Base-by-base conservation (phyloP, 2,113 vertebrate genomes). In the Seriola dumerili region DNA sequence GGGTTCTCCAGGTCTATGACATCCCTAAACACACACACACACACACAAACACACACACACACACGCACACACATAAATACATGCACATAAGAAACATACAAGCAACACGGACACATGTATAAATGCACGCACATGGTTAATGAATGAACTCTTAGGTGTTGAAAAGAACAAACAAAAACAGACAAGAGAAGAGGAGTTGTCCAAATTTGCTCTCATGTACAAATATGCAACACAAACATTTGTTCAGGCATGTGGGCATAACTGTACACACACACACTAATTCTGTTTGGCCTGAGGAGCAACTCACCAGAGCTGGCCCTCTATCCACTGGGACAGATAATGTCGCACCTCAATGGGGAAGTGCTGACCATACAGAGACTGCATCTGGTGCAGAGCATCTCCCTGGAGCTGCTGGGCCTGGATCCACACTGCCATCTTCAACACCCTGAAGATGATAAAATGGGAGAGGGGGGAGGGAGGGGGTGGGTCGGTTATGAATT, bases 371-470 rank as follows among this genome's bases (percentile, higher is more conserved):
- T 99, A 99, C 4, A 99, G 96, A 0, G 97, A 98, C 93, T 99
- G 98, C 98, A 99, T 99, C 95, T 99, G 98, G 90, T 97, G 97
- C 80, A 99, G 94, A 6, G 98, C 97, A 78, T 99, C 98, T 1
- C 98, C 98, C 93, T 99, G 97, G 63, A 99, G 96, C 95, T 99
- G 98, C 95, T 99, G 98, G 83, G 98, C 98, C 95, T 98, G 98
- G 91, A 99, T 99, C 98, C 98, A 99, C 93, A 98, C 97, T 0
- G 98, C 97, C 98, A 99, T 99, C 94, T 94, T 95, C 92, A 89
- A 92, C 87, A 92, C 95, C 96, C 97, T 97, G 91, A 0, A 21
- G 65, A 29, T 50, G 29, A 29, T 29, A 29, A 29, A 29, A 29
- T 29, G 29, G 29, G 29, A 29, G 2, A 29, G 29, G 29, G 29